Conservation (phyloP, 92 coral and sea anemone species). For the Plumapathes pennacea region DNA sequence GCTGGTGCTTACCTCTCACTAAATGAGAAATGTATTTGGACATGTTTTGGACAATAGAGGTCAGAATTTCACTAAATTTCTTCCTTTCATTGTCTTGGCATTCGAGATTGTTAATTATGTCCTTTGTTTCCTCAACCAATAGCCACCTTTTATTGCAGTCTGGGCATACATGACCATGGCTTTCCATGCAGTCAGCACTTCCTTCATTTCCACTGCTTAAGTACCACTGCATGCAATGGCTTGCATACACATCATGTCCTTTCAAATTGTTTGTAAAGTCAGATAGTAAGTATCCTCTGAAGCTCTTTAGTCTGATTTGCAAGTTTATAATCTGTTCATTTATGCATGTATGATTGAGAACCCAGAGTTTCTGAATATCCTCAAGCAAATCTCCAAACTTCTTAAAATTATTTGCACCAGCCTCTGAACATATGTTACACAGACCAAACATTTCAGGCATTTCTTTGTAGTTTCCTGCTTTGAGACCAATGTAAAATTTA, state of each 20-base stretch:
- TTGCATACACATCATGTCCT: constrained; percentile 32
- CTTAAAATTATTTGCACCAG: constrained; percentile 13
- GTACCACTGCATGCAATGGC: constrained; percentile 53
- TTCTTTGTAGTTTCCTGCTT: constrained; percentile 17
- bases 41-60: constrained; percentile 20
- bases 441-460: constrained; percentile 31
- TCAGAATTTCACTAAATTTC: neutral
- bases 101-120: neutral
- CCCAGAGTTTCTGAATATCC: too few relatives aligned
- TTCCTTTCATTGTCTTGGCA: constrained; percentile 14
- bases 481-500: constrained; percentile 4
- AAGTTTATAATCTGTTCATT: too few relatives aligned
- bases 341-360: too few relatives aligned
- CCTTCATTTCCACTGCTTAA: constrained; percentile 11
- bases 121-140: constrained; percentile 8
- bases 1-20: constrained; percentile 51
- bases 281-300: constrained; percentile 27
- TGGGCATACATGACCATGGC: constrained; percentile 6
- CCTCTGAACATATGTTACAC: constrained; percentile 23
- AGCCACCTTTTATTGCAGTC: constrained; percentile 22
- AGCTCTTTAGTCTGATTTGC: constrained; percentile 13
- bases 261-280: constrained; percentile 31
- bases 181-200: constrained; percentile 26
- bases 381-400: constrained; percentile 3
- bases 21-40: constrained; percentile 43